Evolutionary conservation across 2,888 invertebrate species (phyloP).

Genomic region (Acronicta aceris): DNA sequence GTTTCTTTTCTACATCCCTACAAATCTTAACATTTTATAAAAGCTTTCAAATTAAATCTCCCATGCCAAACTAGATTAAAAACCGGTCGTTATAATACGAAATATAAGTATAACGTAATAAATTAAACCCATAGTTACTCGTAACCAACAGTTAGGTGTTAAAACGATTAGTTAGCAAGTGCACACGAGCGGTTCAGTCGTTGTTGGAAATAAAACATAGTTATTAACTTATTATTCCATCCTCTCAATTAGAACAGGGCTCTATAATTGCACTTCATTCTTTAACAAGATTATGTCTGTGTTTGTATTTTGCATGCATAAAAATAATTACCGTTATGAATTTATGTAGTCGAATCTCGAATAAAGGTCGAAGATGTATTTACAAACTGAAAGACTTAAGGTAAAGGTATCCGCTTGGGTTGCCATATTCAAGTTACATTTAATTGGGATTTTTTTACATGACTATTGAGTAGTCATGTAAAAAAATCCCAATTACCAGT

Average conservation of each 20-base stretch:
- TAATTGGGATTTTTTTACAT: too few relatives aligned
- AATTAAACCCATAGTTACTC: slow-evolving; percentile 34
- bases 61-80: slow-evolving; percentile 18
- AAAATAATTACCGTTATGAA: not conserved
- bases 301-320: slow-evolving; percentile 8
- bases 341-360: not conserved
- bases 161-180: slow-evolving; percentile 53
- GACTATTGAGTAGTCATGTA: too few relatives aligned
- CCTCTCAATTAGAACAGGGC: slow-evolving; percentile 42
- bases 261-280: slow-evolving; percentile 35
- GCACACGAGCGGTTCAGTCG: slow-evolving; percentile 57
- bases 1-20: too few relatives aligned
- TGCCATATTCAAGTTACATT: too few relatives aligned
- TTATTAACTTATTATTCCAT: slow-evolving; percentile 40
- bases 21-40: not conserved
- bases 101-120: slow-evolving; percentile 24
- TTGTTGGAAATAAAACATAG: slow-evolving; percentile 45
- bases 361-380: not conserved
- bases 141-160: slow-evolving; percentile 48
- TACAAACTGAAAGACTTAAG: too few relatives aligned
- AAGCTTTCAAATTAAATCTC: slow-evolving; percentile 33
- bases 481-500: too few relatives aligned
- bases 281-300: slow-evolving; percentile 14
- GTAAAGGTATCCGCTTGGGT: too few relatives aligned
- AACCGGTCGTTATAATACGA: slow-evolving; percentile 21